Evolutionary conservation across 2,888 invertebrate genomes (phyloP), one percentile per base, ranked within the genome.

Genomic region (Caradrina clavipalpis): DNA sequence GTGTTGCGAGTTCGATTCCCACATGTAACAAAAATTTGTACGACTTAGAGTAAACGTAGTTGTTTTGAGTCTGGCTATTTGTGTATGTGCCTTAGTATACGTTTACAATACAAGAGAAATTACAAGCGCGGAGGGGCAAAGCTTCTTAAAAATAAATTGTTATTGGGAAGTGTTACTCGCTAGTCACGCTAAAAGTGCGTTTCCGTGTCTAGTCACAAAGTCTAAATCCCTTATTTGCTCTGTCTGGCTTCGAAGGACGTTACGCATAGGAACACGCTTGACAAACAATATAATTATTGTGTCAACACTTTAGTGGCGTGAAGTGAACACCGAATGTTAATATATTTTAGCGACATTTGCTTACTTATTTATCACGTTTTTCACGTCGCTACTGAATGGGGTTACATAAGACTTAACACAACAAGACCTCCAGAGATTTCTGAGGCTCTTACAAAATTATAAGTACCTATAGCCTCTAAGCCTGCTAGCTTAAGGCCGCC

Each of bases 271-370:
- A 49, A 69, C 64, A 71, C 69, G 57, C 63, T 47, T 70, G 49
- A 69, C 69, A 54, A 57, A 76, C 54, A 42, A 6, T 50, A 6
- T 50, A 45, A 72, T 72, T 60, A 57, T 22, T 51, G 47, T 66
- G 57, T 75, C 69, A 76, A 72, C 69, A 65, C 54, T 59, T 31
- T 58, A 50, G 7, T 62, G 58, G 56, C 26, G 60, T 39, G 45
- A 54, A 58, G n/a, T 64, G 49, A 49, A 62, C 76, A 53, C 26
- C 6, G 35, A n/a, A 49, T 21, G 57, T 54, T 67, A 58, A 68
- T 68, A 56, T 51, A 35, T 73, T 78, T 74, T 50, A 49, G 61
- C 11, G 61, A 54, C 26, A 65, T 75, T 65, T 65, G 45, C 49
- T 21, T 64, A 35, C 47, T 26, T 47, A 53, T 1, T 76, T 75